Evolutionary conservation across 2,888 invertebrate genomes (phyloP), one percentile per base, ranked within the genome.

Genomic region (Liodrosophila aerea): DNA sequence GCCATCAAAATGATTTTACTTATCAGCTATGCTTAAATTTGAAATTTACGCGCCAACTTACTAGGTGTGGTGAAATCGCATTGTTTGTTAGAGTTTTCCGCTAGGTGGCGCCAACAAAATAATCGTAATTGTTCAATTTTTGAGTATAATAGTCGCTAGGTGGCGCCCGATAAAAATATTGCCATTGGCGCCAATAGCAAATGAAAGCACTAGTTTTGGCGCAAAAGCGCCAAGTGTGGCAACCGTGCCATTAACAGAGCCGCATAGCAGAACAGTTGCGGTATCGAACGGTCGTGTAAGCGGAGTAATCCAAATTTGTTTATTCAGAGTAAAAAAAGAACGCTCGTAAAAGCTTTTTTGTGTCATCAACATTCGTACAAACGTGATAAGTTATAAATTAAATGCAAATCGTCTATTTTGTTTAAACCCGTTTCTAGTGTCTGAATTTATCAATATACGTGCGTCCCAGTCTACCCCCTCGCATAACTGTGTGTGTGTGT

Each of bases 351-450:
- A 22, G 22, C 22, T 22, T 22, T 22, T 22, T 22, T 45, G 39
- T 41, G 44, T 13, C 40, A 52, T 46, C 61, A 41, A 39, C 2
- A 27, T 49, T 51, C 47, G 61, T 49, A 46, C 47, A n/a, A 60
- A 60, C 61, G 54, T 73, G 52, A 34, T 73, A 69, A 67, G 47
- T 73, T 61, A 41, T 52, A 67, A 67, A 52, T 57, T 39, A 67
- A 57, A 61, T 49, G 68, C 40, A 33, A 67, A 61, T 41, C 54
- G 18, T 16, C 2, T 5, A 22, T 4, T 4, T 22, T 22, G 22
- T 22, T 22, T 22, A 22, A 22, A 22, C 22, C 22, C 22, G 22
- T 22, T 22, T 4, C 22, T 5, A 22, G 22, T 45, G 39, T 54
- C 18, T 49, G n/a, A 67, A 22, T 41, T 52, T 9, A 44, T 37